phyloP scores from a whole-genome alignment of 2,113 vertebrate species.

The Cyanoramphus novaezelandiae region DNA sequence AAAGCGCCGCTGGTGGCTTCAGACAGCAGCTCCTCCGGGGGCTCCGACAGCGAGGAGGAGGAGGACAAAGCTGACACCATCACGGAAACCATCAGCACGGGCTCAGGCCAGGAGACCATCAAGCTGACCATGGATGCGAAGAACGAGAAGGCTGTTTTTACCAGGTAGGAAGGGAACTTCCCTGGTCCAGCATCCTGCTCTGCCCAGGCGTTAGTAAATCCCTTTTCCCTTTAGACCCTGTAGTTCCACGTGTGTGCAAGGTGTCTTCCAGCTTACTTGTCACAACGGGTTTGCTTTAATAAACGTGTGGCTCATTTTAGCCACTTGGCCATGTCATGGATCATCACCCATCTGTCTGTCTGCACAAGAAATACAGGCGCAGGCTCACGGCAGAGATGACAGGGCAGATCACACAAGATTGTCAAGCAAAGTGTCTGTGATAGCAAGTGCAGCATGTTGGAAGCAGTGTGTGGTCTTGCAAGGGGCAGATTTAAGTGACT shows the following conservation, averaged over 20 bases:
- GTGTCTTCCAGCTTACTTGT: neutral
- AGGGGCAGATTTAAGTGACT: neutral
- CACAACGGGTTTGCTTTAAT: neutral
- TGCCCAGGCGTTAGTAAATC: neutral
- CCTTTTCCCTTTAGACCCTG: fast-evolving
- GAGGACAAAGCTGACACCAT: slow-evolving; percentile 64
- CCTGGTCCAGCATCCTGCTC: neutral
- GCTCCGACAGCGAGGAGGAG: slow-evolving; percentile 81
- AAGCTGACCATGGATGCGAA: slow-evolving; percentile 70
- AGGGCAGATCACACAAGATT: fast-evolving
- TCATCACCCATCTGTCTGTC: neutral
- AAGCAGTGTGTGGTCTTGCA: neutral
- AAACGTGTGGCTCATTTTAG: fast-evolving
- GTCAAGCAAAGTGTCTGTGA: neutral
- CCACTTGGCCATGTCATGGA: neutral
- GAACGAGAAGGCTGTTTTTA: slow-evolving; percentile 75
- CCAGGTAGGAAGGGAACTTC: slow-evolving; percentile 75
- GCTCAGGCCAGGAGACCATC: slow-evolving; percentile 70
- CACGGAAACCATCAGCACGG: slow-evolving; percentile 63
- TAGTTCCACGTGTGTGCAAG: neutral
- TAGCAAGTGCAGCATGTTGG: neutral
- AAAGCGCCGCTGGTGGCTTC: slow-evolving; percentile 79
- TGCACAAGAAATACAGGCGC: neutral
- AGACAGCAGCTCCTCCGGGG: slow-evolving; percentile 86
- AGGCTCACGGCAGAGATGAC: neutral